Evolutionary conservation across 2,888 invertebrate species (phyloP).

Genomic region (Amphipyra tragopoginis): DNA sequence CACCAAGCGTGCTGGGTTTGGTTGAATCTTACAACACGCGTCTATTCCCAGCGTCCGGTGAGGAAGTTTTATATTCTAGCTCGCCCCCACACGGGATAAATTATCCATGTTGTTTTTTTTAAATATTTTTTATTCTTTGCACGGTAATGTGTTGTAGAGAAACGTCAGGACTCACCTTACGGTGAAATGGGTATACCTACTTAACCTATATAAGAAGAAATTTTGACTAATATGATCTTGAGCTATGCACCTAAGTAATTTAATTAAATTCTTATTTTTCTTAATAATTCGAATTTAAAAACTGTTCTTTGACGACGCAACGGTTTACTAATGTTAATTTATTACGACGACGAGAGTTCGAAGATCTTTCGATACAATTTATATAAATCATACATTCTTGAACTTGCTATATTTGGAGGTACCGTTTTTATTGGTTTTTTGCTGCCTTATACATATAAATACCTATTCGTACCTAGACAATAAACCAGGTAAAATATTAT

Average conservation of each 20-base stretch:
- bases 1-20: too few relatives aligned
- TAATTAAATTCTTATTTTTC: slow-evolving; percentile 6
- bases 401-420: slow-evolving; percentile 34
- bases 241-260: neutral
- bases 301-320: slow-evolving; percentile 25
- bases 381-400: slow-evolving; percentile 32
- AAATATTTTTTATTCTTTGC: too few relatives aligned
- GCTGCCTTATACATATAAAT: neutral
- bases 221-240: neutral
- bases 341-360: slow-evolving; percentile 41
- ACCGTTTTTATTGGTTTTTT: slow-evolving; percentile 47
- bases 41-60: too few relatives aligned
- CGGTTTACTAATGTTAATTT: slow-evolving; percentile 42
- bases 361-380: slow-evolving; percentile 33
- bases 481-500: too few relatives aligned
- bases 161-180: too few relatives aligned
- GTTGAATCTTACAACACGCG: too few relatives aligned
- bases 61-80: too few relatives aligned
- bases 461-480: neutral
- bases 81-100: too few relatives aligned
- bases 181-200: too few relatives aligned
- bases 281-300: slow-evolving; percentile 20
- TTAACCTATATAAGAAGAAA: too few relatives aligned
- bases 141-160: too few relatives aligned
- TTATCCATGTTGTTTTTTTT: too few relatives aligned